A percentile compares a stretch with the other conserved stretches of the same genome.
Evolutionary conservation across 2,888 invertebrate species (phyloP).

Genomic region (Sesia apiformis): DNA sequence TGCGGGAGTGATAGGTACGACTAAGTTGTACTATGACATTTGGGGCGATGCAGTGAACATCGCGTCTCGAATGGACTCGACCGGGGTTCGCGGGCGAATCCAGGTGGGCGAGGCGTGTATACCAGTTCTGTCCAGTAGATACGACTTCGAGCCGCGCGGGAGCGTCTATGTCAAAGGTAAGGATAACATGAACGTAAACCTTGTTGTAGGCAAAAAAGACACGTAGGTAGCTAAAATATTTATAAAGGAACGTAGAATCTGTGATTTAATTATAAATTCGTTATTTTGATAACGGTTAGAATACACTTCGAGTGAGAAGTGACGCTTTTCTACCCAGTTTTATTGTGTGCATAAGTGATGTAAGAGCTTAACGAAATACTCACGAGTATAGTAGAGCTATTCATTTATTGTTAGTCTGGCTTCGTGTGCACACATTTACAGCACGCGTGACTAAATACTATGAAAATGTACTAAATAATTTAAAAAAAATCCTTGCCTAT

Average conservation of each 20-base stretch:
- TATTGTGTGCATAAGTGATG: constrained; percentile 19
- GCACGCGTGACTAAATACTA: not conserved
- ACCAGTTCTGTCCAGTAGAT: constrained; percentile 79
- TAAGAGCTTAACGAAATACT: constrained; percentile 54
- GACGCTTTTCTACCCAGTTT: constrained; percentile 7
- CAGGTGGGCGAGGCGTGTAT: constrained; percentile 87
- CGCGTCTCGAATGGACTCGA: constrained; percentile 97
- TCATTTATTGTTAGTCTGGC: constrained; percentile 36
- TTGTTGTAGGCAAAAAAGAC: constrained; percentile 76
- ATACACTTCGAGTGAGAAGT: constrained; percentile 10
- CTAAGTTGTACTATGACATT: constrained; percentile 96
- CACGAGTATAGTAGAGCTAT: constrained; percentile 35
- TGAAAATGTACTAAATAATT: not conserved
- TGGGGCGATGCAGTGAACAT: constrained; percentile 99
- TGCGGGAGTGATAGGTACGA: constrained; percentile 96
- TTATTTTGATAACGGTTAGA: constrained; percentile 12
- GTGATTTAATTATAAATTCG: constrained; percentile 58
- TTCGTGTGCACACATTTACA: not conserved
- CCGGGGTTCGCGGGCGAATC: constrained; percentile 89
- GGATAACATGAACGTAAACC: constrained; percentile 94
- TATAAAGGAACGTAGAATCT: constrained; percentile 59
- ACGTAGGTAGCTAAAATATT: constrained; percentile 31
- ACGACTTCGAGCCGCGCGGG: constrained; percentile 93
- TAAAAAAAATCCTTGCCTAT: constrained; percentile 51
- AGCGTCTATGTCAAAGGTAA: constrained; percentile 97